Evolutionary conservation across 2,797 vertebrate genomes (phyloP).

Genomic region (Heterohyrax brucei): DNA sequence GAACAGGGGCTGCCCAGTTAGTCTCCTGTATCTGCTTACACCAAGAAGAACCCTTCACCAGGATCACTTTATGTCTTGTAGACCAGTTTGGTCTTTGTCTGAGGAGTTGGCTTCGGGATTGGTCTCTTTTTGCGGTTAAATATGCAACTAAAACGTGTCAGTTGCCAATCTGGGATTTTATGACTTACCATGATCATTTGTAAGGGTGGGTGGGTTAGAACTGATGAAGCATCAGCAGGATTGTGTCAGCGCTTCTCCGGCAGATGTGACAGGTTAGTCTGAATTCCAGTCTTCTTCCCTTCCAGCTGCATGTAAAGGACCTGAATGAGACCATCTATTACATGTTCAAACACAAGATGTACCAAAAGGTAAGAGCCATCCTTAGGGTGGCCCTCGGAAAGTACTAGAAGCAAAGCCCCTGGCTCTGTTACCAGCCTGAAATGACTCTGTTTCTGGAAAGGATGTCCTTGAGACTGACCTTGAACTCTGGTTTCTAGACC

Average conservation of each 20-base stretch:
- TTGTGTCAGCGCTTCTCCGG: not conserved
- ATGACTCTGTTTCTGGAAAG: not conserved
- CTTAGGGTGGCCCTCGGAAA: not conserved
- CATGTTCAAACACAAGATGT: slow-evolving; percentile 95
- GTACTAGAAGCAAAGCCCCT: not conserved
- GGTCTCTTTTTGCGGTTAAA: not conserved
- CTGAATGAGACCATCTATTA: slow-evolving; percentile 94
- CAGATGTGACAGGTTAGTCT: not conserved
- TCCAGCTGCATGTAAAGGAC: slow-evolving; percentile 94
- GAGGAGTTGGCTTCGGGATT: too few species aligned
- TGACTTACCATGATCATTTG: fast-evolving
- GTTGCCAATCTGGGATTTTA: not conserved
- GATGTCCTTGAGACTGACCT: not conserved
- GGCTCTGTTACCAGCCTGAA: fast-evolving
- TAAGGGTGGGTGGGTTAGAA: not conserved
- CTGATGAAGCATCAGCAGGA: not conserved
- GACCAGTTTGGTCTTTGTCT: too few species aligned
- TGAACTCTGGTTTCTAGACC: not conserved
- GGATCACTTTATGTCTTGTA: too few species aligned
- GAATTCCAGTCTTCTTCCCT: not conserved
- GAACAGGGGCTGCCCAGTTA: too few species aligned
- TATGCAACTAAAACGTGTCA: not conserved
- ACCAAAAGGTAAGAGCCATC: slow-evolving; percentile 92
- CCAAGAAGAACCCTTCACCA: too few species aligned
- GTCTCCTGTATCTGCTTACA: too few species aligned